These are phyloP conservation scores for Dicranocentrus wangi DNA, from an alignment of 2,888 invertebrate species.

Conservation along the genomic window DNA sequence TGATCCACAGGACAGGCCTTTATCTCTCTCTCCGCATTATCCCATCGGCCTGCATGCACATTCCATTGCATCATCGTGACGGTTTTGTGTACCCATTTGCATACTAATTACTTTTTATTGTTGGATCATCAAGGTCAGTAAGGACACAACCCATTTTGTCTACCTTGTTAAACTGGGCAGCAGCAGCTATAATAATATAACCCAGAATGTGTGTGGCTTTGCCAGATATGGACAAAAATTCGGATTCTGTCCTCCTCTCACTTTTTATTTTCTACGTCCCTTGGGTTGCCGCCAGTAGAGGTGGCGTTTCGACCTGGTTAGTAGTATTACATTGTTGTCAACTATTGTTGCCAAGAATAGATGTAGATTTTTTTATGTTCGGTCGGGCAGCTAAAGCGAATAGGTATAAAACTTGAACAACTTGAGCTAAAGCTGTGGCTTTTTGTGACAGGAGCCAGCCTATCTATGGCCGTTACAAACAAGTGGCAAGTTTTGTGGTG, in stretches of 20 bases:
- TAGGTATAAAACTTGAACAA: background rate
- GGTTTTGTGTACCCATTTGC: slow-evolving; percentile 1
- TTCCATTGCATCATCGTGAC: background rate
- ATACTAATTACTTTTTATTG: slow-evolving; percentile 11
- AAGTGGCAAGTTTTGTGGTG: background rate
- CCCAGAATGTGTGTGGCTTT: too few relatives aligned
- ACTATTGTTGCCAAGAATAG: too few relatives aligned
- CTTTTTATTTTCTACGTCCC: background rate
- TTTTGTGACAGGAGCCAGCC: background rate
- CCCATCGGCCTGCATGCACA: too few relatives aligned
- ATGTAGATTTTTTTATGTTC: too few relatives aligned
- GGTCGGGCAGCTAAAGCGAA: too few relatives aligned
- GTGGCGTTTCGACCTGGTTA: background rate
- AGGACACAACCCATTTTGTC: slow-evolving; percentile 8
- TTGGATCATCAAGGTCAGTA: slow-evolving; percentile 1
- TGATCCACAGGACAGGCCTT: too few relatives aligned
- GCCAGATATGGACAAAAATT: slow-evolving; percentile 14
- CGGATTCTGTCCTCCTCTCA: background rate
- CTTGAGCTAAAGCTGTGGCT: background rate
- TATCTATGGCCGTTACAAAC: background rate
- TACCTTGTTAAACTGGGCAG: background rate
- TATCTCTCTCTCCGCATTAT: too few relatives aligned
- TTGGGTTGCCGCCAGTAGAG: background rate
- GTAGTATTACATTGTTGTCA: too few relatives aligned
- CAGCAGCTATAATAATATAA: too few relatives aligned